Evolutionary conservation across 1,140 invertebrate genomes (phyloP), one percentile per base, ranked within the genome.

Genomic region (Pseudomyrmex cubaensis): DNA sequence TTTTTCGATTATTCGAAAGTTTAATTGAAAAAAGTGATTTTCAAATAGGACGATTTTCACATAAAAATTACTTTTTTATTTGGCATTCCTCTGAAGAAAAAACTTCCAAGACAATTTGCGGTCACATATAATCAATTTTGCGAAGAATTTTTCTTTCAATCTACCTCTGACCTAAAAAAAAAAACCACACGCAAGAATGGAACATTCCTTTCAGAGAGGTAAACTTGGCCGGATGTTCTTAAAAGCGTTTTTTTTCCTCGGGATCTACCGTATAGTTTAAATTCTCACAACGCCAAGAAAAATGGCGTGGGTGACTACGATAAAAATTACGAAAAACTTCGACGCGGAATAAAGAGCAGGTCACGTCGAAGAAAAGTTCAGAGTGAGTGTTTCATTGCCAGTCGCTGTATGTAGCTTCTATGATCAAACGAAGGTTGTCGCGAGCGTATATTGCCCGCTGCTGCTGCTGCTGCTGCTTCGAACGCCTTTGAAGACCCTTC

Each of bases 251-350:
- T 70, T 80, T 61, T 2, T 15, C 66, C 20, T 0, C 20, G 20
- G 10, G 66, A 59, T 80, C 46, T 22, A n/a, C 12, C 44, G 22
- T 80, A 59, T 50, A 80, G 46, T 80, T 56, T 72, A 80, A 80
- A 80, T 80, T 80, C 46, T 72, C 46, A 22, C 56, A 35, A 35
- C 52, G 44, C 35, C 20, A 48, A 50, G 66, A 59, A 72, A 59
- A 59, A 72, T 59, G 22, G 12, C 15, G 12, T 50, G n/a, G 2
- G 54, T 17, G 22, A 50, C 76, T 80, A 57, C 54, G 44, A 70
- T 70, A 72, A 80, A 61, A 80, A 80, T 80, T 59, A 80, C 8
- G 56, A 72, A 70, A 70, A 78, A 78, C 54, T 78, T 59, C 7
- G 15, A 70, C 20, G n/a, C 17, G 48, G 54, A 78, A 72, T 80